These are phyloP conservation scores for Helostoma temminkii DNA, from an alignment of 2,797 vertebrate species.

Conservation along the genomic window DNA sequence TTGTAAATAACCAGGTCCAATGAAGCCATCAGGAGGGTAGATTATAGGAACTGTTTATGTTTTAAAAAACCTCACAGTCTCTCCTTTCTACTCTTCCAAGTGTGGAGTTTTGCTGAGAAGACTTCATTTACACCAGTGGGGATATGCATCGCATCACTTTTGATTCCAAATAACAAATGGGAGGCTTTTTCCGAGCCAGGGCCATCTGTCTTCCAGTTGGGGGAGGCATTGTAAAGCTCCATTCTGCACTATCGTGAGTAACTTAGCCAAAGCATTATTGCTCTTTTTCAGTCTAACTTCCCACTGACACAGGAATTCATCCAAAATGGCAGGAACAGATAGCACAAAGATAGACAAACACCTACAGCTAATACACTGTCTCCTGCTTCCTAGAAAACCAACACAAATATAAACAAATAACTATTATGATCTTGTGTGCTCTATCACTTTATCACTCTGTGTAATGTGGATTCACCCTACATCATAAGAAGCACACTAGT, in stretches of 20 bases:
- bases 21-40: slow-evolving; percentile 32
- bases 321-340: slow-evolving; percentile 24
- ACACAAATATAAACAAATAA: neutral
- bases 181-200: slow-evolving; percentile 39
- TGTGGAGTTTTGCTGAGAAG: neutral
- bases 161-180: slow-evolving; percentile 50
- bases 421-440: too few relatives aligned
- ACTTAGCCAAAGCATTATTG: slow-evolving; percentile 32
- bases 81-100: neutral
- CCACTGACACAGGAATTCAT: slow-evolving; percentile 26
- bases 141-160: slow-evolving; percentile 32
- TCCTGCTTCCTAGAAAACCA: neutral
- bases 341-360: slow-evolving; percentile 31
- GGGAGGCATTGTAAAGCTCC: slow-evolving; percentile 40
- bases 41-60: slow-evolving; percentile 37
- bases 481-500: too few relatives aligned
- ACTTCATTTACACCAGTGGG: slow-evolving; percentile 27
- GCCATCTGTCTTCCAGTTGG: slow-evolving; percentile 63
- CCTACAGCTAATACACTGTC: neutral
- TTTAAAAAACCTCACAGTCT: slow-evolving; percentile 22
- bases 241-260: slow-evolving; percentile 32
- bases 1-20: slow-evolving; percentile 42
- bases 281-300: slow-evolving; percentile 39
- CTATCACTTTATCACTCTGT: too few relatives aligned
- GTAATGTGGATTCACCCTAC: too few relatives aligned